phyloP scores from a whole-genome alignment of 2,113 vertebrate genomes.

The Octodon degus region DNA sequence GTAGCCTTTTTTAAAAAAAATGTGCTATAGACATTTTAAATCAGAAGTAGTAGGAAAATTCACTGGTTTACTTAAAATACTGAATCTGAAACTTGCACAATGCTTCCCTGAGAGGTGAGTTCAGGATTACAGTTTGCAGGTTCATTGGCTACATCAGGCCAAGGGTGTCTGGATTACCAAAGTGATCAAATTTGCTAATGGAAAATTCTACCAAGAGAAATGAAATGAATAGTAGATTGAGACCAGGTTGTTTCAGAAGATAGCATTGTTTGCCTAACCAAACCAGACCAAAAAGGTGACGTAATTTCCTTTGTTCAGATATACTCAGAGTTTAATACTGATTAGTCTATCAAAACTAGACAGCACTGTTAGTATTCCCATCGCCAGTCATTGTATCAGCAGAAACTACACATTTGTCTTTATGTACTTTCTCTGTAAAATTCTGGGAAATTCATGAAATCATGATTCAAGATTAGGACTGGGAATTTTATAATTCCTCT shows the following conservation, averaged over 20 bases:
- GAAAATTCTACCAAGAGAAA: background rate
- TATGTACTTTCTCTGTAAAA: background rate
- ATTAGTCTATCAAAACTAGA: background rate
- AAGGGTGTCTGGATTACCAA: background rate
- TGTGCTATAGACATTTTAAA: slow-evolving; percentile 54
- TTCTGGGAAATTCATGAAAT: background rate
- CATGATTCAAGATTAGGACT: slow-evolving; percentile 1
- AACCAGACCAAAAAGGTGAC: background rate
- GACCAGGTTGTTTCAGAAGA: background rate
- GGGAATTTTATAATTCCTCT: slow-evolving; percentile 37
- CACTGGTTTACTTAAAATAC: background rate
- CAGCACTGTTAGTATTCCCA: background rate
- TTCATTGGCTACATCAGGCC: background rate
- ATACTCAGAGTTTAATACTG: background rate
- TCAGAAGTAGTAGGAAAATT: background rate
- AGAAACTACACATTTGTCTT: background rate
- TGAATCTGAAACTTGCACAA: background rate
- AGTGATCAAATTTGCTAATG: background rate
- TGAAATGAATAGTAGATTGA: background rate
- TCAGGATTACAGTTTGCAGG: background rate
- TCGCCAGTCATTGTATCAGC: background rate
- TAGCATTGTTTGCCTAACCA: background rate
- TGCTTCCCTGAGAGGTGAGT: background rate
- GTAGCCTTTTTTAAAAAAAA: slow-evolving; percentile 32
- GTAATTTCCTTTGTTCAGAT: background rate